These are phyloP conservation scores for Cepaea nemoralis DNA, from an alignment of 1,140 invertebrate genomes.

Conservation along the genomic window DNA sequence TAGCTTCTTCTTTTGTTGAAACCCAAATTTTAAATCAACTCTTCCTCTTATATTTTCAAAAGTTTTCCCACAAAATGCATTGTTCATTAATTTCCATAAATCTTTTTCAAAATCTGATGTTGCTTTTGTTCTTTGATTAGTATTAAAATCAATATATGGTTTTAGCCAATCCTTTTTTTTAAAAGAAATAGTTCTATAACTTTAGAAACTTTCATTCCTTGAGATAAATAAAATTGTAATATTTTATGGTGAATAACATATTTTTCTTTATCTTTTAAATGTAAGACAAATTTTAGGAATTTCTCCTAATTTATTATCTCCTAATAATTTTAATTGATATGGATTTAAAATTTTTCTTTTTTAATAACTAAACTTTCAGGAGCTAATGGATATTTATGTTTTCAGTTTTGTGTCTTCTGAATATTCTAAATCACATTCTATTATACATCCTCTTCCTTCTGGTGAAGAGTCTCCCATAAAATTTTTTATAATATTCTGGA, in stretches of 20 bases:
- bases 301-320: constrained; percentile 2
- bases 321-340: constrained; percentile 28
- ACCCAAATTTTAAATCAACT: no score
- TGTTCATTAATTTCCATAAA: no score
- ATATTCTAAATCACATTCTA: constrained; percentile 60
- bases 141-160: no score
- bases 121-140: no score
- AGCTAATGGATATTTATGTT: constrained; percentile 74
- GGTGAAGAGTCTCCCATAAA: no score
- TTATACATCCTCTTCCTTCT: constrained; percentile 10
- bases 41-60: no score
- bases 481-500: constrained; percentile 39
- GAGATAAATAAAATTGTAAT: constrained; percentile 41
- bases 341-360: constrained; percentile 25
- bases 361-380: constrained; percentile 58
- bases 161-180: no score
- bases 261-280: constrained; percentile 37
- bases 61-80: no score
- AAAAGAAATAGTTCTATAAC: no score
- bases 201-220: neutral
- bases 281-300: neutral
- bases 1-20: no score
- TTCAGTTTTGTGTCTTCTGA: constrained; percentile 71
- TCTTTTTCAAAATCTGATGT: no score
- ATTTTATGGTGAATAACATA: constrained; percentile 48